These are phyloP conservation scores for Neodon shergylaensis DNA, from an alignment of 2,113 vertebrate species.

Conservation along the genomic window DNA sequence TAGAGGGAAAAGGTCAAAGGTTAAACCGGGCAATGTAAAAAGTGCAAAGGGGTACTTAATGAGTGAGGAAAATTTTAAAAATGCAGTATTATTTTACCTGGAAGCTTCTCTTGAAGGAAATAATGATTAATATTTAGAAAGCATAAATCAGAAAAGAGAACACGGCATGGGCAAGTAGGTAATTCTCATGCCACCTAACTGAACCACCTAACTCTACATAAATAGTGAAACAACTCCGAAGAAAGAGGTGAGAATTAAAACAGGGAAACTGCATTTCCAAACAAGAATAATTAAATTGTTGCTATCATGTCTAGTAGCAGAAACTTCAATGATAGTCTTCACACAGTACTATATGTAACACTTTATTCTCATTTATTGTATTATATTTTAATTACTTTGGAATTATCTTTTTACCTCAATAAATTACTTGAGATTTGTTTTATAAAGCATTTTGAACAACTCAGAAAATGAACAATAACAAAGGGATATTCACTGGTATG, in stretches of 20 bases:
- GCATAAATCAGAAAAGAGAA: conserved; percentile 5
- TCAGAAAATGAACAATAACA: not conserved
- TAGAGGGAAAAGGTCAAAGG: not conserved
- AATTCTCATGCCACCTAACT: not conserved
- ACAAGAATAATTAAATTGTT: not conserved
- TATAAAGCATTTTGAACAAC: conserved; percentile 40
- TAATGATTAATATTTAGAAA: conserved; percentile 26
- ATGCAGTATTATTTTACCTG: conserved; percentile 18
- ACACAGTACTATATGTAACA: not conserved
- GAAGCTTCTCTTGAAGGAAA: conserved; percentile 19
- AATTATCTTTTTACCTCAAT: conserved; percentile 14
- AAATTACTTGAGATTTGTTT: not conserved
- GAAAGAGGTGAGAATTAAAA: conserved; percentile 4
- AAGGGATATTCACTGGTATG: not conserved
- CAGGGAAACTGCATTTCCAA: conserved; percentile 3
- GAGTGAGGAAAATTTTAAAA: not conserved
- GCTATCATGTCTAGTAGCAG: not conserved
- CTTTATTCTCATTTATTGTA: not conserved
- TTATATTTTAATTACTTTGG: conserved; percentile 4
- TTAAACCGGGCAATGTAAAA: not conserved
- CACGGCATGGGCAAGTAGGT: not conserved
- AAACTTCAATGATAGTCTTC: conserved; percentile 22
- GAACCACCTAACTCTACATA: not conserved
- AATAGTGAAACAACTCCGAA: conserved; percentile 21
- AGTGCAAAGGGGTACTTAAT: not conserved